Evolutionary conservation across 2,888 invertebrate species (phyloP), one percentile per base, ranked within the genome.

Genomic region (Aporophyla lueneburgensis): DNA sequence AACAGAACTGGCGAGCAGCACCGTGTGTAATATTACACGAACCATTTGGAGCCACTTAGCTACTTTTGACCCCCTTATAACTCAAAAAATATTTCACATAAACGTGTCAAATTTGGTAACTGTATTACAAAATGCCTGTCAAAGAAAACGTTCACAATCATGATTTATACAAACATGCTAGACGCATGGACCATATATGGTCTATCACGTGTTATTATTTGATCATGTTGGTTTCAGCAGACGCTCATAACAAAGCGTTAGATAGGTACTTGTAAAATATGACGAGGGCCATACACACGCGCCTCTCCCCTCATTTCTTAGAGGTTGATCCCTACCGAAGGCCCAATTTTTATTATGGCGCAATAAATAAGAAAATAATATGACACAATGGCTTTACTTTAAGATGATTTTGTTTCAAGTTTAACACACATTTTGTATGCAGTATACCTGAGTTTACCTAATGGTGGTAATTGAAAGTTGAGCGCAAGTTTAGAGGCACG

Each of bases 401-500:
- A 46, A 33, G 7, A 71, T 72, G 51, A 56, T 80, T 80, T 58
- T 58, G n/a, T 53, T 58, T 53, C 46, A 59, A 27, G 24, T 7
- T 46, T 72, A 27, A 72, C 33, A 56, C 46, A 58, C 24, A 58
- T 46, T 63, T 63, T 80, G 51, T 80, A 59, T 80, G 24, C 24
- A 59, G 21, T 49, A 40, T 33, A 33, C 33, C 33, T 33, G 3
- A 33, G 33, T 33, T 1, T 54, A 79, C 49, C 49, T 62, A 53
- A 49, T 56, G 24, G 4, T 62, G 40, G 49, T 54, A 71, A 76
- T 61, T 51, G 58, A 67, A 73, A 84, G 70, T 80, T 80, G 59
- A 53, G 43, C 58, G 21, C n/a, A 86, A 85, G 71, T 80, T 80
- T 56, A 63, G 65, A 80, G 63, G 43, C 53, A 69, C 58, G 71